phyloP scores from a whole-genome alignment of 2,888 invertebrate genomes.

The Lithophane leautieri region DNA sequence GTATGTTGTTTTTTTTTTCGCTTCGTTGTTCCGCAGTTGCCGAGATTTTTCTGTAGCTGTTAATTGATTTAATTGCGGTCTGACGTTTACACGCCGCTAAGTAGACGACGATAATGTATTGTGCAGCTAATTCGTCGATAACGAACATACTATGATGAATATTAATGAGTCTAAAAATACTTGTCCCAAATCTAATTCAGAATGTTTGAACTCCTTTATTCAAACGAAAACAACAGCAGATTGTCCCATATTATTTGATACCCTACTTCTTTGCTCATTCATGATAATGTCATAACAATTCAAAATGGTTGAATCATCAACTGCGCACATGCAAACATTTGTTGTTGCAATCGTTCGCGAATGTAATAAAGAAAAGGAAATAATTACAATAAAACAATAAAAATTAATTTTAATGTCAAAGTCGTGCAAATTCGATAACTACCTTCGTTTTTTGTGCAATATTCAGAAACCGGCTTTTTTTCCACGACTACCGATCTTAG shows the following conservation, averaged over 20 bases:
- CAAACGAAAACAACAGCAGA: conserved; percentile 19
- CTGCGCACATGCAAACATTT: background rate
- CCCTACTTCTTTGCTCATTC: conserved; percentile 19
- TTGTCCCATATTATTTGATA: conserved; percentile 21
- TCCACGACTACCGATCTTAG: conserved; percentile 2
- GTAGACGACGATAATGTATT: conserved; percentile 24
- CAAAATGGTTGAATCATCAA: conserved; percentile 31
- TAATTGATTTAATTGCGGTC: conserved; percentile 59
- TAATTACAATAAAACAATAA: conserved; percentile 17
- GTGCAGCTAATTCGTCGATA: conserved; percentile 27
- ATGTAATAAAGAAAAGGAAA: background rate
- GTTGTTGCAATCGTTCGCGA: conserved; percentile 31
- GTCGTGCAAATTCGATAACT: conserved; percentile 42
- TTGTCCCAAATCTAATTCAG: conserved; percentile 10
- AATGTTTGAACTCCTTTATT: background rate
- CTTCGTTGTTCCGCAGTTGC: conserved; percentile 40
- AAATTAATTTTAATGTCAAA: conserved; percentile 38
- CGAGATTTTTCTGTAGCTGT: conserved; percentile 50
- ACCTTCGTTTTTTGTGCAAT: conserved; percentile 46
- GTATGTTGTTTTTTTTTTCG: conserved; percentile 42
- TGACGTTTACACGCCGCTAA: conserved; percentile 31
- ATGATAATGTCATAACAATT: conserved; percentile 22
- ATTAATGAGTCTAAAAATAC: conserved; percentile 19
- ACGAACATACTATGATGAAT: background rate
- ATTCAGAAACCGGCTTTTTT: conserved; percentile 25